phyloP scores from a whole-genome alignment of 2,888 invertebrate genomes.

The Eristalis pertinax region DNA sequence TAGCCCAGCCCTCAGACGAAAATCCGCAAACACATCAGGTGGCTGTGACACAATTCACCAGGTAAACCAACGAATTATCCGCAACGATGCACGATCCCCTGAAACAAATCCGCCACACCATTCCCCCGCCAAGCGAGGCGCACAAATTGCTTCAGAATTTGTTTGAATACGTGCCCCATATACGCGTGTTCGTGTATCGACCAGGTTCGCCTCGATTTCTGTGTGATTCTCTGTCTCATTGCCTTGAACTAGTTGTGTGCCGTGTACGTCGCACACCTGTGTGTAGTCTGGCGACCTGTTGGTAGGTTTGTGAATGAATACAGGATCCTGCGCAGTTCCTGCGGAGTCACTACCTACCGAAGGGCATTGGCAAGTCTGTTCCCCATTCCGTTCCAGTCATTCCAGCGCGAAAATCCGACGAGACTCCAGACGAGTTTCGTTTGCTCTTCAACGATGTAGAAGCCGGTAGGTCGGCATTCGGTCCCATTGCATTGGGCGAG shows the following conservation, averaged over 20 bases:
- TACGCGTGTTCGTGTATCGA: neutral
- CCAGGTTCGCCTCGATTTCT: neutral
- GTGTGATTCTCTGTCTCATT: neutral
- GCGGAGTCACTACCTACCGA: neutral
- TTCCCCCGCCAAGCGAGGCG: neutral
- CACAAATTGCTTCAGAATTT: neutral
- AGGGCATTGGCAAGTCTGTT: conserved; percentile 16
- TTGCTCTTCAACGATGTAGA: neutral
- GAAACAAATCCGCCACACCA: neutral
- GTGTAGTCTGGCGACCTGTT: conserved; percentile 26
- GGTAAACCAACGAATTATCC: neutral
- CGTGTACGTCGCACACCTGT: neutral
- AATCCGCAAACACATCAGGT: neutral
- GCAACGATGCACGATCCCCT: neutral
- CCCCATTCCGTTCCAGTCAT: neutral
- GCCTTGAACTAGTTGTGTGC: conserved; percentile 8
- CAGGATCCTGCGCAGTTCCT: conserved; percentile 26
- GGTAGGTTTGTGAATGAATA: conserved; percentile 48
- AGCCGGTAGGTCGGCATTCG: neutral
- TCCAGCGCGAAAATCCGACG: conserved; percentile 25
- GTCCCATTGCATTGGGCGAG: neutral
- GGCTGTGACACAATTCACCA: neutral
- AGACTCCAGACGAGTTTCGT: neutral
- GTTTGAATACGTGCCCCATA: neutral
- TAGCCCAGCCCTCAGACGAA: neutral